phyloP scores from a whole-genome alignment of 2,888 invertebrate genomes.

The Eupsilia transversa region DNA sequence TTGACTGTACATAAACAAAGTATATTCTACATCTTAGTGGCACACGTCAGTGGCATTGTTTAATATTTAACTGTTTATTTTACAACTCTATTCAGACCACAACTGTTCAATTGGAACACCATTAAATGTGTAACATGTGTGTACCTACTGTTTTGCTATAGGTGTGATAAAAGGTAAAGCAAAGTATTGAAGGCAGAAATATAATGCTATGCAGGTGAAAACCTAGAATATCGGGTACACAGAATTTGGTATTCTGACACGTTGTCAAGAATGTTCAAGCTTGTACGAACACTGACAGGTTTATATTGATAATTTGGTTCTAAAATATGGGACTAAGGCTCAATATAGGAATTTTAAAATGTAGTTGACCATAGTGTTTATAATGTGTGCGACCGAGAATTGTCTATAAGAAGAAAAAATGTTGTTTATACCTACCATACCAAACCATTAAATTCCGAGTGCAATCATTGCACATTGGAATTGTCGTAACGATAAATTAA shows the following conservation, averaged over 20 bases:
- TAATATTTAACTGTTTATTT: conserved; percentile 43
- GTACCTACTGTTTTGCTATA: neutral
- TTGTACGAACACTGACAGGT: neutral
- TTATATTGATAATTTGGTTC: neutral
- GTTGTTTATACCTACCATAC: neutral
- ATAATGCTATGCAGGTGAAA: neutral
- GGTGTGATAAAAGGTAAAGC: neutral
- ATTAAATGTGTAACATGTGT: conserved; percentile 17
- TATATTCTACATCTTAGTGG: neutral
- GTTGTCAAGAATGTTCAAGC: neutral
- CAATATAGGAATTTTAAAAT: neutral
- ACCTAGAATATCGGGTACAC: neutral
- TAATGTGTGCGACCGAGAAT: neutral
- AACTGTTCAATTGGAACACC: conserved; percentile 49
- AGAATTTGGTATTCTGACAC: neutral
- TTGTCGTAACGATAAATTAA: neutral
- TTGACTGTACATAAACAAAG: neutral
- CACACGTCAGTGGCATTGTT: conserved; percentile 23
- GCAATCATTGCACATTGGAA: neutral
- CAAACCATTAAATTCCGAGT: conserved; percentile 1
- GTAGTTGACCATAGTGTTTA: neutral
- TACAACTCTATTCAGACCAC: conserved; percentile 38
- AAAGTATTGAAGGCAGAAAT: neutral
- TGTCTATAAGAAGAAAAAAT: neutral
- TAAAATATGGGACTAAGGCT: neutral